A percentile compares a stretch with the other conserved stretches of the same genome.
Conservation (phyloP, 2,113 vertebrate species). For the Lepus europaeus region DNA sequence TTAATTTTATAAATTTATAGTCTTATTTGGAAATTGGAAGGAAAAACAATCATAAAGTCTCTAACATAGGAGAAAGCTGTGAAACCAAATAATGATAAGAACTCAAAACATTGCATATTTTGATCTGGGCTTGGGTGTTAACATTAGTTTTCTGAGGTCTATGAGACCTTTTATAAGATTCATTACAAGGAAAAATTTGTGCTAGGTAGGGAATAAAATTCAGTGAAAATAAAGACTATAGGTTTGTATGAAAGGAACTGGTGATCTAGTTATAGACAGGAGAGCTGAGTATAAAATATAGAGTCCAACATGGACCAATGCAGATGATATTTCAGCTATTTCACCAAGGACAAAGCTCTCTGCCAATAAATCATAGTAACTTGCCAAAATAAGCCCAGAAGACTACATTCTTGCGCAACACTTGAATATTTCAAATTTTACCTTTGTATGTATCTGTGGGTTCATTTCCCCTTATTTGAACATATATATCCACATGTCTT, state of each 20-base stretch:
- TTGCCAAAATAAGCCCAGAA: conserved; percentile 53
- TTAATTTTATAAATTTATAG: conserved; percentile 39
- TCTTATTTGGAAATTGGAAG: conserved; percentile 3
- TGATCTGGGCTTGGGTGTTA: not conserved
- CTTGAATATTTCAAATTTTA: conserved; percentile 14
- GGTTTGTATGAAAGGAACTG: conserved; percentile 6
- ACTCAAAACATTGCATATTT: conserved; percentile 54
- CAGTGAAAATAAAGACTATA: conserved; percentile 21
- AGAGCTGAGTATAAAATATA: conserved; percentile 15
- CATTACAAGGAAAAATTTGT: conserved; percentile 40
- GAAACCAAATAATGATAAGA: conserved; percentile 43
- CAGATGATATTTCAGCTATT: conserved; percentile 19
- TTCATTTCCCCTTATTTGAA: not conserved
- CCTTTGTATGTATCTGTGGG: not conserved
- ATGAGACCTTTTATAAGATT: not conserved
- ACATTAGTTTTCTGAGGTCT: conserved; percentile 1
- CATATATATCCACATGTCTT: not conserved
- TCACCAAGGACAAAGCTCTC: conserved; percentile 32
- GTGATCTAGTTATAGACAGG: not conserved
- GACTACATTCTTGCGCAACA: not conserved
- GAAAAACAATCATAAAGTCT: not conserved
- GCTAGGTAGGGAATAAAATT: conserved; percentile 49
- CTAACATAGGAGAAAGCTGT: not conserved
- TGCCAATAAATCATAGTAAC: not conserved
- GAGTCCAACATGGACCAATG: not conserved